phyloP scores from a whole-genome alignment of 2,888 invertebrate species.

The Tiphia femorata region DNA sequence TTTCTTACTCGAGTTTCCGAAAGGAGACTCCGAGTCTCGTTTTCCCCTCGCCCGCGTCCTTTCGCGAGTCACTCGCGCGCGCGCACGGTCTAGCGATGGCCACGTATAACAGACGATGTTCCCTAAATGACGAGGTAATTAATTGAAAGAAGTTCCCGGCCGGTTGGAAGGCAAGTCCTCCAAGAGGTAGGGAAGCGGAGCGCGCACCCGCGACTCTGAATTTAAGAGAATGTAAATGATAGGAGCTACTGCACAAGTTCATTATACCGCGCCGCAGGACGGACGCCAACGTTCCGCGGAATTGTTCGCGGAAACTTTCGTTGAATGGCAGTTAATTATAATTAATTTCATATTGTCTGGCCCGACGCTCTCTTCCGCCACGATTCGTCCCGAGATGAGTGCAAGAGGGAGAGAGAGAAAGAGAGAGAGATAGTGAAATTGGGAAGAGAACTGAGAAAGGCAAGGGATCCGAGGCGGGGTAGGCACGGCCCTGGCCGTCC shows the following conservation, averaged over 20 bases:
- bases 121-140: constrained; percentile 9
- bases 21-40: too few relatives aligned
- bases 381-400: neutral
- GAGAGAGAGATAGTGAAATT: neutral
- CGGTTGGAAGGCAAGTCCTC: neutral
- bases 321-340: constrained; percentile 64
- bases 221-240: constrained; percentile 45
- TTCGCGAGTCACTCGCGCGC: too few relatives aligned
- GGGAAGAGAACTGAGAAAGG: too few relatives aligned
- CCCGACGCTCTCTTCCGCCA: constrained; percentile 20
- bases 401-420: neutral
- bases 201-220: constrained; percentile 22
- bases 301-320: constrained; percentile 47
- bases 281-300: too few relatives aligned
- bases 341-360: constrained; percentile 63
- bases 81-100: too few relatives aligned
- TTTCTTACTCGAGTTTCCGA: too few relatives aligned
- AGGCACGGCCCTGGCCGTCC: too few relatives aligned
- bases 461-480: too few relatives aligned
- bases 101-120: too few relatives aligned
- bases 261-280: constrained; percentile 35
- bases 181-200: constrained; percentile 11
- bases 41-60: too few relatives aligned
- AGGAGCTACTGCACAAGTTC: constrained; percentile 40
- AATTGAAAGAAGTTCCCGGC: constrained; percentile 38